These are phyloP conservation scores for Phengaris arion DNA, from an alignment of 2,888 invertebrate genomes.

Conservation along the genomic window DNA sequence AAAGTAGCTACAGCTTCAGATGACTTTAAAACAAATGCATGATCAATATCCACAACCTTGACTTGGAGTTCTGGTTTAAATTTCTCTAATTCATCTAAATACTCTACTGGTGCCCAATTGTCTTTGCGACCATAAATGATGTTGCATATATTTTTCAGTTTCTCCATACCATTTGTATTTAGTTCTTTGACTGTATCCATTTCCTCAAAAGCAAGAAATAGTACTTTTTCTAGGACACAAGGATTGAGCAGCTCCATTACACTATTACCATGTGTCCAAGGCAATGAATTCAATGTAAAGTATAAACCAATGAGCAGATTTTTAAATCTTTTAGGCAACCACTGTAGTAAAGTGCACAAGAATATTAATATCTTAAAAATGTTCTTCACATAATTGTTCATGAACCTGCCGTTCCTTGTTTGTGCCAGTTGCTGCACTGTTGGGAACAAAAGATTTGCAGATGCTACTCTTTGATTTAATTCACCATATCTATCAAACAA, in stretches of 20 bases:
- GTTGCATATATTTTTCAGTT: conserved; percentile 76
- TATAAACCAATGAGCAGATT: conserved; percentile 76
- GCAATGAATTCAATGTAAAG: conserved; percentile 75
- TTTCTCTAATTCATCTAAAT: conserved; percentile 81
- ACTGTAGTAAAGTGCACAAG: conserved; percentile 61
- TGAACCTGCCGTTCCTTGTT: conserved; percentile 84
- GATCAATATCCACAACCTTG: conserved; percentile 69
- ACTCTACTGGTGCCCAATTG: conserved; percentile 89
- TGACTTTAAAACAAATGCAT: conserved; percentile 89
- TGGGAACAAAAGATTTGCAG: conserved; percentile 89
- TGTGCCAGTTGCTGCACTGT: conserved; percentile 90
- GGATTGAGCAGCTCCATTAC: conserved; percentile 80
- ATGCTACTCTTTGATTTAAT: conserved; percentile 77
- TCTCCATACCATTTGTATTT: conserved; percentile 82
- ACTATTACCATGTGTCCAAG: conserved; percentile 67
- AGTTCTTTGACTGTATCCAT: conserved; percentile 85
- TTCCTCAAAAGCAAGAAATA: conserved; percentile 88
- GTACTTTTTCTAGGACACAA: conserved; percentile 80
- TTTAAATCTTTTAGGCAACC: conserved; percentile 77
- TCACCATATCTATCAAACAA: conserved; percentile 80
- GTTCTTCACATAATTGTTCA: conserved; percentile 81
- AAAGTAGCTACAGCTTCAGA: conserved; percentile 79
- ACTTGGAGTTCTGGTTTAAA: conserved; percentile 56
- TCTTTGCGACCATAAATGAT: conserved; percentile 90
- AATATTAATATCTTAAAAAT: conserved; percentile 53